A percentile compares a stretch with the other conserved stretches of the same genome.
Evolutionary conservation across 2,888 invertebrate species (phyloP).

Genomic region (Monoplex corrugatus): DNA sequence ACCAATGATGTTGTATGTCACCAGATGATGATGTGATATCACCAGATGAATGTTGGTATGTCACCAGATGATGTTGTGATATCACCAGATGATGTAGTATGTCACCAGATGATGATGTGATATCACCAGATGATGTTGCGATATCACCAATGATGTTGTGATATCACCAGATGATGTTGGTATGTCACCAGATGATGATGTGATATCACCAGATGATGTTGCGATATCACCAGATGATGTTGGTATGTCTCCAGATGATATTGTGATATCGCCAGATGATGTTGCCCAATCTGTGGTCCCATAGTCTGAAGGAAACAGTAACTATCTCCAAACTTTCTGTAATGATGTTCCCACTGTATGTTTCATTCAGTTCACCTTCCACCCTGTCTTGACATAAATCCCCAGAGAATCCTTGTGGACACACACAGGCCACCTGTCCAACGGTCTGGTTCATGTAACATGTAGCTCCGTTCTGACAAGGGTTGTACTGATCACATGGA

Average conservation of each 20-base stretch:
- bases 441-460: not conserved
- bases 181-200: not conserved
- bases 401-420: not conserved
- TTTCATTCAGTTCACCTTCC: not conserved
- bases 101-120: not conserved
- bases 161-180: not conserved
- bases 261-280: not conserved
- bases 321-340: not conserved
- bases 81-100: not conserved
- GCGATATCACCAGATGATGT: slow-evolving; percentile 1
- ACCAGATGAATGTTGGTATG: not conserved
- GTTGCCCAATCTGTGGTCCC: no score
- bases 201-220: not conserved
- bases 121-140: not conserved
- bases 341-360: not conserved
- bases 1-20: no score
- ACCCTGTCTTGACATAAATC: not conserved
- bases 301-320: not conserved
- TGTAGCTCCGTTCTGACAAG: not conserved
- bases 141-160: not conserved
- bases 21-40: no score
- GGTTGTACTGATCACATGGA: not conserved
- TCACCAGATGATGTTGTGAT: not conserved
- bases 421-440: not conserved
- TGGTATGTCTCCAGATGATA: not conserved